Evolutionary conservation across 2,113 vertebrate genomes (phyloP).

Genomic region (Psittacula cyanocephala): DNA sequence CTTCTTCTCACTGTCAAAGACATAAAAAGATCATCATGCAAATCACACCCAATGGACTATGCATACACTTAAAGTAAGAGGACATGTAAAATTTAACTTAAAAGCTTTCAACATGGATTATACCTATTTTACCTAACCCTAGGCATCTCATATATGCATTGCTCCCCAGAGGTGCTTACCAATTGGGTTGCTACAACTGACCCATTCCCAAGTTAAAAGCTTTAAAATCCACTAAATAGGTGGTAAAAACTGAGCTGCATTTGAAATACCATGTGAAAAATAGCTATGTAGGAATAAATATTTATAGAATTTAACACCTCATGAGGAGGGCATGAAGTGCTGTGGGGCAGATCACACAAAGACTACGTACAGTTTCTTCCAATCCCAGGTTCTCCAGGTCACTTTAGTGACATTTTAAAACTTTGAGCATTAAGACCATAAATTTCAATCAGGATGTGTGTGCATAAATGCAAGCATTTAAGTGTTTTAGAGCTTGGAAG

Average conservation of each 20-base stretch:
- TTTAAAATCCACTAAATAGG: background rate
- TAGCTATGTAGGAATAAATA: background rate
- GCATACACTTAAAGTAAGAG: background rate
- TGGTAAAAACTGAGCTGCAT: background rate
- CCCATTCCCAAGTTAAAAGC: background rate
- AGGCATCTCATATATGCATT: background rate
- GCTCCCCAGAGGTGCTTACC: background rate
- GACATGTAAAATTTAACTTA: background rate
- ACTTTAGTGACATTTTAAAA: background rate
- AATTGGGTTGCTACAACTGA: background rate
- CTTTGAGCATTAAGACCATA: background rate
- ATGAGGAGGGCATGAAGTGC: background rate
- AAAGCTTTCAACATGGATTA: background rate
- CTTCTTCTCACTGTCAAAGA: background rate
- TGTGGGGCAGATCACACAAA: background rate
- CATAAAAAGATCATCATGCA: fast-evolving
- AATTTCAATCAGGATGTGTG: background rate
- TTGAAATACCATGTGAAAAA: background rate
- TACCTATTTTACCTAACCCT: background rate
- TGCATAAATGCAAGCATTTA: background rate
- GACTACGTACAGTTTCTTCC: background rate
- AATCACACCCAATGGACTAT: background rate
- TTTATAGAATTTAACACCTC: background rate
- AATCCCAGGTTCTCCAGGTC: background rate
- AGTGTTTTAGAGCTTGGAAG: background rate